Base-by-base conservation (phyloP, 2,888 invertebrate genomes). In the Osmoderma eremita region DNA sequence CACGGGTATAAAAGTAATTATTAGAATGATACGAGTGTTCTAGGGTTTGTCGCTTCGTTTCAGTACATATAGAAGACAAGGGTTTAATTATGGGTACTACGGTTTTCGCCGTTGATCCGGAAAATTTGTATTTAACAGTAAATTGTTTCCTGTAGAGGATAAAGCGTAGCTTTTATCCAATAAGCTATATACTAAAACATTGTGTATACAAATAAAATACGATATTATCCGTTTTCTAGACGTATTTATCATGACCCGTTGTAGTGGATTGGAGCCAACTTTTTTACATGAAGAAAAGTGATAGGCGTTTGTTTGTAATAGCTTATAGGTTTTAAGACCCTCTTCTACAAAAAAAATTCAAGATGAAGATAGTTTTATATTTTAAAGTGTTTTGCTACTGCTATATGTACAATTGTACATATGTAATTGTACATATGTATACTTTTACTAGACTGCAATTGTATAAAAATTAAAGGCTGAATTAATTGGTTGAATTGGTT, bases 201-300 rank as follows among this genome's bases (percentile, higher is more conserved):
- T 30, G 30, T 30, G 10, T 5, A 30, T 10, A 30, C 30, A 30
- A 61, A 30, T 36, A 24, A 20, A 45, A 30, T 45, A 5, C 41
- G 45, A 45, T 30, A 45, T 18, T 45, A 5, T 13, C 48, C 17
- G 41, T 56, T 41, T 45, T 61, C 58, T 61, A 61, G 58, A 61
- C 58, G 30, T 17, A 61, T 61, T 61, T 61, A 61, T 61, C 58
- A 61, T 30, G 2, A 45, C 30, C 30, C 36, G 30, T 45, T 45
- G 5, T 8, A 45, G 30, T 61, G 45, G 45, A 61, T 18, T 45
- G 20, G n/a, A 24, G 58, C 58, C 58, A 61, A 45, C 15, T 30
- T 45, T n/a, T 61, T 3, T 45, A 5, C 45, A 15, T 30, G 30
- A 17, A 13, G 18, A 5, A 49, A 53, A 24, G 30, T 50, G 30